Evolutionary conservation across 2,797 vertebrate genomes (phyloP).

Genomic region (Siniperca obscura): DNA sequence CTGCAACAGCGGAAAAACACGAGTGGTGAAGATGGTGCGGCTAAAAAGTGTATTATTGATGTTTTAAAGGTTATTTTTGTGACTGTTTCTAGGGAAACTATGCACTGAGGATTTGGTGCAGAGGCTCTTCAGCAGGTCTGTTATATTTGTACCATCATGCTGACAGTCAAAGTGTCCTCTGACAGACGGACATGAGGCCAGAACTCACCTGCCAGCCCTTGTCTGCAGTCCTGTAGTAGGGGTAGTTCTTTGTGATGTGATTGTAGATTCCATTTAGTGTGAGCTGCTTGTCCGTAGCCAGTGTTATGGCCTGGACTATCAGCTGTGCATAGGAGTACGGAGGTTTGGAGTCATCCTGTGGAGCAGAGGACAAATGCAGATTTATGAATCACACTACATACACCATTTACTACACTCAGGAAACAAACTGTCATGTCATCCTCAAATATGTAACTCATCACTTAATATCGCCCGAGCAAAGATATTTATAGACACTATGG

Average conservation of each 20-base stretch:
- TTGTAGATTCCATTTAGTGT: slow-evolving; percentile 98
- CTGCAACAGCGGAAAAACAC: slow-evolving; percentile 75
- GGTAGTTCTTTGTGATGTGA: slow-evolving; percentile 98
- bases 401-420: neutral
- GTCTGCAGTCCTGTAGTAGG: slow-evolving; percentile 97
- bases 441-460: neutral
- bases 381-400: neutral
- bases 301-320: slow-evolving; percentile 96
- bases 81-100: neutral
- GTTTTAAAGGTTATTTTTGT: too few species aligned
- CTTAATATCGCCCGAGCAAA: neutral
- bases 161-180: neutral
- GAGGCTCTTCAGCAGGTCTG: neutral
- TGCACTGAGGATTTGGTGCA: neutral
- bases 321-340: slow-evolving; percentile 98
- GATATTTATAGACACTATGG: neutral
- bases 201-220: slow-evolving; percentile 96
- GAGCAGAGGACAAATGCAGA: neutral
- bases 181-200: neutral
- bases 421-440: neutral
- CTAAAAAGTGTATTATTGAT: neutral
- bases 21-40: neutral
- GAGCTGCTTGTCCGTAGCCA: slow-evolving; percentile 96
- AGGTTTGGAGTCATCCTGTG: slow-evolving; percentile 95
- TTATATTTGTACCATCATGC: too few species aligned